Evolutionary conservation across 2,888 invertebrate genomes (phyloP).

Genomic region (Caenorhabditis imperialis): DNA sequence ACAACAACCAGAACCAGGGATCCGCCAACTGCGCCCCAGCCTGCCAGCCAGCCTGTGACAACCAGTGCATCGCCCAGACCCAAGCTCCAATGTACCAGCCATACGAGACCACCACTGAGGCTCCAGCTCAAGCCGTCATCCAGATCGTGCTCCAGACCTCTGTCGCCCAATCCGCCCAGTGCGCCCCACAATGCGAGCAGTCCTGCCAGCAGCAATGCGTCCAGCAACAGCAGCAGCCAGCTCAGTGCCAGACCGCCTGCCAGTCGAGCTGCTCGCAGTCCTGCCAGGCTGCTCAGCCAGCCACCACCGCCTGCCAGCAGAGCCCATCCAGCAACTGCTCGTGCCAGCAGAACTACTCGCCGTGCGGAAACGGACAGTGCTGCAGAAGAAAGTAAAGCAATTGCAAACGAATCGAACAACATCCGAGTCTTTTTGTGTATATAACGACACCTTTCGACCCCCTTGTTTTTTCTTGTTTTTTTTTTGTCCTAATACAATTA

Average conservation of each 20-base stretch:
- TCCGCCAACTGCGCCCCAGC: constrained; percentile 30
- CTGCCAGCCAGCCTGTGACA: constrained; percentile 57
- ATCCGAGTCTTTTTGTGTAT: constrained; percentile 47
- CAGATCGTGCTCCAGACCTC: constrained; percentile 56
- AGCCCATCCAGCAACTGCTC: constrained; percentile 39
- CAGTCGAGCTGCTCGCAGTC: constrained; percentile 57
- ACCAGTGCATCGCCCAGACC: constrained; percentile 43
- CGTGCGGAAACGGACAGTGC: constrained; percentile 65
- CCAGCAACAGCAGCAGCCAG: constrained; percentile 61
- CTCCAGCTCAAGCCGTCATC: constrained; percentile 36
- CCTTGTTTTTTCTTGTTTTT: constrained; percentile 17
- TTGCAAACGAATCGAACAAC: constrained; percentile 39
- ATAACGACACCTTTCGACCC: constrained; percentile 30
- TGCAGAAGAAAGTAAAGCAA: constrained; percentile 59
- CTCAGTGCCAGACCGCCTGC: constrained; percentile 62
- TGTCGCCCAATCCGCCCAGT: constrained; percentile 61
- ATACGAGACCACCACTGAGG: neutral
- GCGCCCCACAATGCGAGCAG: constrained; percentile 63
- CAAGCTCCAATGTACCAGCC: constrained; percentile 33
- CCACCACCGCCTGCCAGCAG: constrained; percentile 58
- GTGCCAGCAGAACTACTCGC: constrained; percentile 61
- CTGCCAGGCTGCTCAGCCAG: constrained; percentile 60
- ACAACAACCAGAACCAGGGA: constrained; percentile 18
- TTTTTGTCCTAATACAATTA: constrained; percentile 13
- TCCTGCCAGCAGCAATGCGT: constrained; percentile 63